Conservation (phyloP, 2,797 vertebrate species). For the Pipistrellus nathusii region DNA sequence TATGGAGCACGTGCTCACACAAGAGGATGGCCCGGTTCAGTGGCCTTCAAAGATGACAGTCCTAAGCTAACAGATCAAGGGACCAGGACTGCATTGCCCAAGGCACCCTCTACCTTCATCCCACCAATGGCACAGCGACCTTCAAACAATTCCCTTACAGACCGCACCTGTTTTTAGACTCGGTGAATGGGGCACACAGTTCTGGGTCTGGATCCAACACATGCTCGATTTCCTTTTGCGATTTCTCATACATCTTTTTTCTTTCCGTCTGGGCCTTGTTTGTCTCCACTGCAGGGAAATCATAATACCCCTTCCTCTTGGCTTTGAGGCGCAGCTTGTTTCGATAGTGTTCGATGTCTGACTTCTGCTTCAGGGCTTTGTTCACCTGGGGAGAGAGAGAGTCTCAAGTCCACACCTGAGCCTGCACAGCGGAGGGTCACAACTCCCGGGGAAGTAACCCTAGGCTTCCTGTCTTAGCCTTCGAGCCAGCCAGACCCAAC, state of each 20-base stretch:
- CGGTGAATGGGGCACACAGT: constrained; percentile 93
- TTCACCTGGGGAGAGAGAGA: constrained; percentile 90
- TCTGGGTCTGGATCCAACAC: constrained; percentile 93
- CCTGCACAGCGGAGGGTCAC: neutral
- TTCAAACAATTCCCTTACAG: too few species aligned
- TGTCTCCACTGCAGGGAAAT: constrained; percentile 92
- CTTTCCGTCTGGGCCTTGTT: constrained; percentile 89
- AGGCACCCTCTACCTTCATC: neutral
- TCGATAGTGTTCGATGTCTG: constrained; percentile 98
- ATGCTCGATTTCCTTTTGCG: constrained; percentile 91
- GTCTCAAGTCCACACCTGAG: constrained; percentile 7
- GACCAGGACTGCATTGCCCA: neutral
- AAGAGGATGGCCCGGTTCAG: neutral
- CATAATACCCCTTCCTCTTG: constrained; percentile 97
- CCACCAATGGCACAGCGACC: neutral
- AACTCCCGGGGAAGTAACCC: neutral
- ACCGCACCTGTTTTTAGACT: constrained; percentile 93
- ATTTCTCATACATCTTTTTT: constrained; percentile 91
- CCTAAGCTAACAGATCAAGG: neutral
- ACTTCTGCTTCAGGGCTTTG: constrained; percentile 98
- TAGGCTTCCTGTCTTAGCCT: neutral
- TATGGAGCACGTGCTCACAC: neutral
- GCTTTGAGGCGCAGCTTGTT: constrained; percentile 98
- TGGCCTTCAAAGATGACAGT: neutral
- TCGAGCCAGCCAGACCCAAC: neutral